phyloP scores from a whole-genome alignment of 2,797 vertebrate genomes.

The Megaceryle alcyon region DNA sequence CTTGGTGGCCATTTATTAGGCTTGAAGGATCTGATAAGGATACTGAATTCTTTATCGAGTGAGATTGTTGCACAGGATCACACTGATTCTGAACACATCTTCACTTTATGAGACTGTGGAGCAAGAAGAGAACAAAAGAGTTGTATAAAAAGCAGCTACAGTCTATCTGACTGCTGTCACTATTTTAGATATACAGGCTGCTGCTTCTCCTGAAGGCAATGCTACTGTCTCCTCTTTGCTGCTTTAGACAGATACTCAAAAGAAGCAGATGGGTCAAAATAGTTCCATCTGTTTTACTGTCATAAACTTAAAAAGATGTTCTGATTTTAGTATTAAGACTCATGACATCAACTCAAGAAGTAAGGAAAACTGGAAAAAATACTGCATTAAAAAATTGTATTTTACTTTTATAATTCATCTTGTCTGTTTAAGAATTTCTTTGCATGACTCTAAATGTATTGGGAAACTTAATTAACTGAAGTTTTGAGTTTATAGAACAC shows the following conservation, averaged over 20 bases:
- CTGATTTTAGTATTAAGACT: not conserved
- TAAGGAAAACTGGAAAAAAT: not conserved
- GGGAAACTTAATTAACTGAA: not conserved
- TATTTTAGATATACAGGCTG: not conserved
- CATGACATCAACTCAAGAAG: not conserved
- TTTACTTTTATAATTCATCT: not conserved
- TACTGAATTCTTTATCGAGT: not conserved
- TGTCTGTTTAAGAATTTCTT: not conserved
- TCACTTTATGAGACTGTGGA: not conserved
- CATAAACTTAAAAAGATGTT: not conserved
- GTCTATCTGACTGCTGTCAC: not conserved
- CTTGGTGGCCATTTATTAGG: not conserved
- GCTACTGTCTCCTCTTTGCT: not conserved
- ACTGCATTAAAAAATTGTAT: not conserved
- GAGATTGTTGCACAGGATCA: not conserved
- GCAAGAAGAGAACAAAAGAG: not conserved
- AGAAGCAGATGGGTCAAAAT: not conserved
- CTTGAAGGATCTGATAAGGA: not conserved
- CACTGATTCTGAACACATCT: not conserved
- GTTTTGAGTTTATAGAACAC: not conserved
- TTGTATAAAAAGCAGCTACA: not conserved
- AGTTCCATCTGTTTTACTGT: not conserved
- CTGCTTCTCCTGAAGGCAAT: constrained; percentile 13
- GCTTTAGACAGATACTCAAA: not conserved
- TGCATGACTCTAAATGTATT: not conserved